Evolutionary conservation across 2,888 invertebrate genomes (phyloP).

Genomic region (Dorcus hopei): DNA sequence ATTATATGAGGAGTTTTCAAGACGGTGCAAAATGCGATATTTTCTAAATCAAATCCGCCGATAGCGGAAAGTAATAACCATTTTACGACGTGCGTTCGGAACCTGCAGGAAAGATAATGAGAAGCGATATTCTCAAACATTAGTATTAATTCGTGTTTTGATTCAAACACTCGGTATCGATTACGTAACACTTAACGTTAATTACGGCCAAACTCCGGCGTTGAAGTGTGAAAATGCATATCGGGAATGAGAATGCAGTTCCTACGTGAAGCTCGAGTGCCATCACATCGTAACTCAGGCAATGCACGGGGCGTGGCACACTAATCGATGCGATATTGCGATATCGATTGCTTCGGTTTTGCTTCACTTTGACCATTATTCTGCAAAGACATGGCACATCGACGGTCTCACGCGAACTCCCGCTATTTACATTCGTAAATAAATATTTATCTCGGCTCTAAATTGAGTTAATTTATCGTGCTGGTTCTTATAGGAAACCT

Average conservation of each 20-base stretch:
- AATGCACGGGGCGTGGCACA: conserved; percentile 48
- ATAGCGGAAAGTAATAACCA: no score
- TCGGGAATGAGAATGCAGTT: conserved; percentile 14
- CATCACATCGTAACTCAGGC: conserved; percentile 47
- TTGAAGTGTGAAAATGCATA: conserved; percentile 13
- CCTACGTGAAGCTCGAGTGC: conserved; percentile 26
- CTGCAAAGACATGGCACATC: conserved; percentile 1
- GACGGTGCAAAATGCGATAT: no score
- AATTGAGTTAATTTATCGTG: no score
- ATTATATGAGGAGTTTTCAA: no score
- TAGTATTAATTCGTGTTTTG: no score
- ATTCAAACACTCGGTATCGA: no score
- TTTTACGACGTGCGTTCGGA: no score
- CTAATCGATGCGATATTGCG: conserved; percentile 51
- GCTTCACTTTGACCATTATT: conserved; percentile 24
- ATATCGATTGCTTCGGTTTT: conserved; percentile 44
- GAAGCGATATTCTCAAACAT: no score
- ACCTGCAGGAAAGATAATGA: no score
- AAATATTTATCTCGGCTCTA: neutral
- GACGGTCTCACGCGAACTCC: neutral
- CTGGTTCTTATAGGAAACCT: no score
- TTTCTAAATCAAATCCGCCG: no score
- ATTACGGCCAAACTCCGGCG: neutral
- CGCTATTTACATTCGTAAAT: neutral
- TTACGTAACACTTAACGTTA: neutral